Base-by-base conservation (phyloP, 2,888 invertebrate species). In the Acanthacorydalis orientalis region DNA sequence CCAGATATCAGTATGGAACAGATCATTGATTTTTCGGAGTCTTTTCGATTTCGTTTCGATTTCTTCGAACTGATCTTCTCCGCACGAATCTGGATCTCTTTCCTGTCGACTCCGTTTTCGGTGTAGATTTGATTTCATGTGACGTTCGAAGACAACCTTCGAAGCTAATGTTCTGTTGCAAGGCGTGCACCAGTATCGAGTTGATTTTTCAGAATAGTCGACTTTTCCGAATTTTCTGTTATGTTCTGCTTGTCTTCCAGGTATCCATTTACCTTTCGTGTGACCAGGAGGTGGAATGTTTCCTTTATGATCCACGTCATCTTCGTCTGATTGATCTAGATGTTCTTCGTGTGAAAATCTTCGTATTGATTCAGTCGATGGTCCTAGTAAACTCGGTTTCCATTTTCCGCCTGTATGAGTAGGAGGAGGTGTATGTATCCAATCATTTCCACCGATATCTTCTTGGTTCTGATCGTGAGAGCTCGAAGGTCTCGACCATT, bases 221-320 rank as follows among this genome's bases (percentile, higher is more conserved):
- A 38, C 2, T 12, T 39, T 31, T 43, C 23, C 12, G n/a, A 31
- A 6, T 40, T 41, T 35, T n/a, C 31, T 42, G 32, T 50, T 48
- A 34, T 49, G 47, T 4, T 44, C 47, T 31, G 35, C 43, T 34
- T 39, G 40, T 41, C 44, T 37, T 35, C 82, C 83, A 1, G 84
- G 86, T 45, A 84, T 74, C 87, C 87, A 88, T 68, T 89, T 89
- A 1, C 84, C 85, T 60, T 78, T 78, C 0, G 83, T 83, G 55
- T 84, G 76, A 37, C 73, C 75, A 3, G 79, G 77, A 0, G 82
- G 80, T 2, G 82, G 83, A 53, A 73, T 72, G 46, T 33, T 15
- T 11, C 35, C 35, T 46, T 68, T 70, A 55, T 69, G 69, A 56
- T 71, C 68, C 39, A 53, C 49, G 7, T 73, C 70, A 23, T 69